phyloP scores from a whole-genome alignment of 2,113 vertebrate species.

The Halichoeres trimaculatus region DNA sequence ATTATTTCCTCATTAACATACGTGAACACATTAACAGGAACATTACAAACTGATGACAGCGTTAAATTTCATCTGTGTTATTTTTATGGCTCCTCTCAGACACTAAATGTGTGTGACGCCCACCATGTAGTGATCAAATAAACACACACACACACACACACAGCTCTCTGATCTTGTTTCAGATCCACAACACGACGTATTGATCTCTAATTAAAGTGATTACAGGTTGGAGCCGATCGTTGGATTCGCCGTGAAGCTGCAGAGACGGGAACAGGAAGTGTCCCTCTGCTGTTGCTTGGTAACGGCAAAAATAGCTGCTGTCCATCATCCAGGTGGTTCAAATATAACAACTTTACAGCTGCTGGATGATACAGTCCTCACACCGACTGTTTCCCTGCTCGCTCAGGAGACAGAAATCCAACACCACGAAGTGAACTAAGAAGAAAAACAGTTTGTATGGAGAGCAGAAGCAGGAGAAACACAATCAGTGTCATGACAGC shows the following conservation, averaged over 20 bases:
- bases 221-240: constrained; percentile 20
- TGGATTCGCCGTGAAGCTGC: not conserved
- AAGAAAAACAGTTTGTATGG: too few species aligned
- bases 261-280: not conserved
- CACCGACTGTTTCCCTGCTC: too few species aligned
- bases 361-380: too few species aligned
- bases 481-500: too few species aligned
- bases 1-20: not conserved
- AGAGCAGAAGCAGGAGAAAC: too few species aligned
- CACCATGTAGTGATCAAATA: too few species aligned
- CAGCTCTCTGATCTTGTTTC: not conserved
- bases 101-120: not conserved
- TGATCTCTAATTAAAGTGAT: constrained; percentile 40
- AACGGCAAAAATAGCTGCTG: constrained; percentile 15
- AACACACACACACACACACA: not conserved
- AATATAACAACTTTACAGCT: not conserved
- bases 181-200: constrained; percentile 21
- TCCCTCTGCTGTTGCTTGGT: constrained; percentile 41
- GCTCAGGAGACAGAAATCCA: too few species aligned
- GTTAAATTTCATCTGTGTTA: too few species aligned
- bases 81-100: too few species aligned
- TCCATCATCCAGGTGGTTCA: not conserved
- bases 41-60: not conserved
- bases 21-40: too few species aligned
- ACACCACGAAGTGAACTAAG: too few species aligned